These are phyloP conservation scores for Zoanthus gigantus DNA, from an alignment of 92 coral and sea anemone genomes.

Conservation along the genomic window DNA sequence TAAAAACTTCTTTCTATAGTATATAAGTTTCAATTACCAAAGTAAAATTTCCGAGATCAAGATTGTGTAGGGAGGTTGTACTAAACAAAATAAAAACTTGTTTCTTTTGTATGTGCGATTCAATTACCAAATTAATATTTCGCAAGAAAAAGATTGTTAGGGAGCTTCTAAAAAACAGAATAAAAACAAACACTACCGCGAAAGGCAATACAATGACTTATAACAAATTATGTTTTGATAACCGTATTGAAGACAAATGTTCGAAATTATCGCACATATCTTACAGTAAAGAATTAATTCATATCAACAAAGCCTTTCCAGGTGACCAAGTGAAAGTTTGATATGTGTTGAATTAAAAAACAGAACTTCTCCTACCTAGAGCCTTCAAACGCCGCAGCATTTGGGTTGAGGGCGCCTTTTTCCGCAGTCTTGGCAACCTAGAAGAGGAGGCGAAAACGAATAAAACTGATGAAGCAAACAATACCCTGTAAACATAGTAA, in stretches of 20 bases:
- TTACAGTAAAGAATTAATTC: not conserved
- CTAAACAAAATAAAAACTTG: constrained; percentile 12
- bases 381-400: constrained; percentile 47
- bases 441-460: constrained; percentile 7
- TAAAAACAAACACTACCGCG: constrained; percentile 7
- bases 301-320: not conserved
- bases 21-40: not conserved
- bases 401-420: constrained; percentile 53
- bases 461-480: constrained; percentile 3
- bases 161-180: constrained; percentile 12
- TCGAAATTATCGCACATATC: not conserved
- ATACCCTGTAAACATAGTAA: constrained; percentile 26
- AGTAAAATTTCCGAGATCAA: not conserved
- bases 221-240: constrained; percentile 9
- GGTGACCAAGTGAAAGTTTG: not conserved
- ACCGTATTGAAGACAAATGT: not conserved
- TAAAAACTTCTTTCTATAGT: not conserved
- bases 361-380: constrained; percentile 15
- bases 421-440: constrained; percentile 51
- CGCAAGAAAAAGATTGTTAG: not conserved
- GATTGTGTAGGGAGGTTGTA: not conserved
- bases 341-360: not conserved
- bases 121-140: constrained; percentile 20
- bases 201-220: constrained; percentile 7
- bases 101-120: not conserved